A percentile compares a stretch with the other conserved stretches of the same genome.
Evolutionary conservation across 1,140 invertebrate species (phyloP).

Genomic region (Drosophila kohkoa): DNA sequence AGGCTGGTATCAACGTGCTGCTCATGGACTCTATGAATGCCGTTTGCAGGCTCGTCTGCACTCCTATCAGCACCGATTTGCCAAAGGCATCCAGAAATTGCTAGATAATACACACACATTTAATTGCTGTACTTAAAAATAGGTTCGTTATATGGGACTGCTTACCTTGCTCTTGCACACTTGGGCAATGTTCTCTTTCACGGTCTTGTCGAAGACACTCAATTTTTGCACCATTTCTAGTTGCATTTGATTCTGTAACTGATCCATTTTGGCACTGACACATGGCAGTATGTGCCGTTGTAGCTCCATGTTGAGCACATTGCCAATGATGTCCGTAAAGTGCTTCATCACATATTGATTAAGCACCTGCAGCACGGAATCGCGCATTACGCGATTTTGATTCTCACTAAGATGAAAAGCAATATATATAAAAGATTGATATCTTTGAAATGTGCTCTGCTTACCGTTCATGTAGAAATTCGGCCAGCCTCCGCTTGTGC

Average conservation of each 20-base stretch:
- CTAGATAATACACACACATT: slow-evolving; percentile 77
- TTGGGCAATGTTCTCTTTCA: slow-evolving; percentile 92
- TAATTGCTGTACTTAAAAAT: not conserved
- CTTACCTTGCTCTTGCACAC: slow-evolving; percentile 90
- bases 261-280: slow-evolving; percentile 87
- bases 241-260: slow-evolving; percentile 89
- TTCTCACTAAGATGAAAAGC: slow-evolving; percentile 52
- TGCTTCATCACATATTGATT: slow-evolving; percentile 85
- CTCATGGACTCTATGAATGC: slow-evolving; percentile 90
- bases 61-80: slow-evolving; percentile 87
- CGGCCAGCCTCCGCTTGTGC: slow-evolving; percentile 73
- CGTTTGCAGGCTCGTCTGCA: slow-evolving; percentile 82
- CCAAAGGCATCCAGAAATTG: slow-evolving; percentile 91
- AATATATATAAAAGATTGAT: not conserved
- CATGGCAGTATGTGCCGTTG: slow-evolving; percentile 86
- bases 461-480: slow-evolving; percentile 72
- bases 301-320: slow-evolving; percentile 85
- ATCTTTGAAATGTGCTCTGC: not conserved
- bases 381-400: slow-evolving; percentile 85
- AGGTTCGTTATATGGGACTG: not conserved
- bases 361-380: slow-evolving; percentile 83
- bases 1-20: slow-evolving; percentile 91
- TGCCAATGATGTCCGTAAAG: slow-evolving; percentile 85
- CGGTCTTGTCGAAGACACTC: slow-evolving; percentile 88
- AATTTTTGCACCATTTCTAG: slow-evolving; percentile 90